phyloP scores from a whole-genome alignment of 2,113 vertebrate genomes.

The Oceanites oceanicus region DNA sequence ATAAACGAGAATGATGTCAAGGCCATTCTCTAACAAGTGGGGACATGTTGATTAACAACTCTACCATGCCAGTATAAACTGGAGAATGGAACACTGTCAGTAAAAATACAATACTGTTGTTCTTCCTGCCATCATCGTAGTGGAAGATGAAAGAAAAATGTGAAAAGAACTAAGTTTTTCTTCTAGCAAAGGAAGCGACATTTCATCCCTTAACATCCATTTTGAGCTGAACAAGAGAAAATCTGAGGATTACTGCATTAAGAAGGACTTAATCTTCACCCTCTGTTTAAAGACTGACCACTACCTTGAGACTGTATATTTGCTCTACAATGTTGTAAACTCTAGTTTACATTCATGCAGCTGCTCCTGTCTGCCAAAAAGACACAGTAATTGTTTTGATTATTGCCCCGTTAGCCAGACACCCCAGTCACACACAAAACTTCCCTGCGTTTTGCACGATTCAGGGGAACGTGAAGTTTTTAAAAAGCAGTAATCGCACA shows the following conservation, averaged over 20 bases:
- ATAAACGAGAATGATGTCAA: background rate
- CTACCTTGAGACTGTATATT: background rate
- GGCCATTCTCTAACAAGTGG: background rate
- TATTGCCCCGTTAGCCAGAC: background rate
- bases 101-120: background rate
- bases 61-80: background rate
- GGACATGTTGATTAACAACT: background rate
- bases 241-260: background rate
- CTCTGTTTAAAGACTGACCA: background rate
- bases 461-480: background rate
- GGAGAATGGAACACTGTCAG: background rate
- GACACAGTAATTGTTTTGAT: background rate
- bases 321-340: background rate
- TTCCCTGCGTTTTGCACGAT: background rate
- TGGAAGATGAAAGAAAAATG: background rate
- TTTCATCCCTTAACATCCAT: background rate
- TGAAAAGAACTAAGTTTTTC: background rate
- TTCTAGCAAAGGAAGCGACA: background rate
- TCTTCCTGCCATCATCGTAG: background rate
- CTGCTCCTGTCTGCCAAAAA: background rate
- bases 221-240: background rate
- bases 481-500: background rate
- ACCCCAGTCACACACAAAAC: background rate
- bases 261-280: background rate
- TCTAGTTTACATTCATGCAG: background rate